Evolutionary conservation across 2,888 invertebrate genomes (phyloP).

Genomic region (Arctia plantaginis): DNA sequence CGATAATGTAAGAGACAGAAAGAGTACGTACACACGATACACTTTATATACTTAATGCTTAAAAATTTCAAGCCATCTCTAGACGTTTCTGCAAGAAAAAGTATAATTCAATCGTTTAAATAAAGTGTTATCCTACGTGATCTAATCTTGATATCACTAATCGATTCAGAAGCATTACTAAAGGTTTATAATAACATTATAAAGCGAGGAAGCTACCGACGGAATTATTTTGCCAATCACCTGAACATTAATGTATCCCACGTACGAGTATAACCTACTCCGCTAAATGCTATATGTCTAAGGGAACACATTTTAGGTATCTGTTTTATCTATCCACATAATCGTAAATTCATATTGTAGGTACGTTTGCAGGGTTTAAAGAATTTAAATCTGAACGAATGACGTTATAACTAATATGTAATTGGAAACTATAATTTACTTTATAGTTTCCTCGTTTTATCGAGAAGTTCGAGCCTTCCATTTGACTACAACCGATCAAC

Average conservation of each 20-base stretch:
- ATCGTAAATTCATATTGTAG: conserved; percentile 5
- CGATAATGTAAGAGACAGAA: background rate
- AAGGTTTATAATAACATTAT: background rate
- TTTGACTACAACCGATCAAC: background rate
- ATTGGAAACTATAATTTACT: background rate
- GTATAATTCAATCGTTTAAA: background rate
- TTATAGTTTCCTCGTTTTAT: background rate
- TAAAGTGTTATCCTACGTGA: background rate
- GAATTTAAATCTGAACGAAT: background rate
- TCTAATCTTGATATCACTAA: background rate
- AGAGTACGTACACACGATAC: too few relatives aligned
- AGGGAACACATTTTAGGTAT: background rate
- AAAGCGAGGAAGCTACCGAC: background rate
- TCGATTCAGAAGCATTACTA: background rate
- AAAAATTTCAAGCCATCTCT: background rate
- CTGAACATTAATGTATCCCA: background rate
- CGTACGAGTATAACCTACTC: background rate
- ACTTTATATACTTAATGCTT: background rate
- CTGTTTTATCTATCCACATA: background rate
- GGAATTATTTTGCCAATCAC: background rate
- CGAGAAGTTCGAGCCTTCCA: background rate
- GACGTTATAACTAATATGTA: background rate
- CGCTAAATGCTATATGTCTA: background rate
- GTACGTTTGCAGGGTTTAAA: background rate
- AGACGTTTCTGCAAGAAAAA: background rate